These are phyloP conservation scores for Hephaestus fuliginosus DNA, from an alignment of 2,797 vertebrate species.

Conservation along the genomic window DNA sequence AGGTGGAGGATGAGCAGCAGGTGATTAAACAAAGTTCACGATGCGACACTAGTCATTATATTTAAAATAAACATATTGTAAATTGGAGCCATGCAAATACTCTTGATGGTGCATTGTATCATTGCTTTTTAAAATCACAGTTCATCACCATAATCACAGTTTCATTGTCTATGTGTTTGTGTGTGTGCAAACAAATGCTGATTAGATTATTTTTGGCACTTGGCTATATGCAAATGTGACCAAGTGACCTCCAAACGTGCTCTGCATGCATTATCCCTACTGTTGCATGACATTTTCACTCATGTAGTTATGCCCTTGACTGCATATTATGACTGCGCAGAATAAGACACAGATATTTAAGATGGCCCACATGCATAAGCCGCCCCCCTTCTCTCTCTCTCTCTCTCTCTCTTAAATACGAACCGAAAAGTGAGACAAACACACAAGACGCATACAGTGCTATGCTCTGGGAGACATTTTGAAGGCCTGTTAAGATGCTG, in stretches of 20 bases:
- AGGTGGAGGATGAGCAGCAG: slow-evolving; percentile 46
- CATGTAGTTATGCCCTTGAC: slow-evolving; percentile 68
- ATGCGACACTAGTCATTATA: slow-evolving; percentile 1
- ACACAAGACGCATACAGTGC: slow-evolving; percentile 13
- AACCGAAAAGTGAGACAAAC: slow-evolving; percentile 43
- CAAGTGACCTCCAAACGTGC: slow-evolving; percentile 61
- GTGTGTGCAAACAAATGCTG: slow-evolving; percentile 36
- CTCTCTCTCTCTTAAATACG: slow-evolving; percentile 9
- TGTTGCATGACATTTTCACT: slow-evolving; percentile 70
- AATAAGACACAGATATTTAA: slow-evolving; percentile 58
- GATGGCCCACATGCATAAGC: slow-evolving; percentile 46
- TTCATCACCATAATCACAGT: not conserved
- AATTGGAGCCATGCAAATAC: not conserved
- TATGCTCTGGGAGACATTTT: slow-evolving; percentile 50
- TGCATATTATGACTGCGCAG: slow-evolving; percentile 65
- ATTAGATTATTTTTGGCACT: slow-evolving; percentile 63
- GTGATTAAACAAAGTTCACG: slow-evolving; percentile 16
- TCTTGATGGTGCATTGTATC: not conserved
- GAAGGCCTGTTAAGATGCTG: slow-evolving; percentile 45
- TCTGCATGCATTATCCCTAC: slow-evolving; percentile 48
- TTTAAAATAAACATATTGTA: not conserved
- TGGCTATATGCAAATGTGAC: slow-evolving; percentile 63
- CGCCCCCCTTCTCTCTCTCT: not conserved
- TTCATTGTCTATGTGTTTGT: slow-evolving; percentile 8
- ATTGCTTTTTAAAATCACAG: not conserved